Base-by-base conservation (phyloP, 1,140 invertebrate species). In the Glossosoma conforme region DNA sequence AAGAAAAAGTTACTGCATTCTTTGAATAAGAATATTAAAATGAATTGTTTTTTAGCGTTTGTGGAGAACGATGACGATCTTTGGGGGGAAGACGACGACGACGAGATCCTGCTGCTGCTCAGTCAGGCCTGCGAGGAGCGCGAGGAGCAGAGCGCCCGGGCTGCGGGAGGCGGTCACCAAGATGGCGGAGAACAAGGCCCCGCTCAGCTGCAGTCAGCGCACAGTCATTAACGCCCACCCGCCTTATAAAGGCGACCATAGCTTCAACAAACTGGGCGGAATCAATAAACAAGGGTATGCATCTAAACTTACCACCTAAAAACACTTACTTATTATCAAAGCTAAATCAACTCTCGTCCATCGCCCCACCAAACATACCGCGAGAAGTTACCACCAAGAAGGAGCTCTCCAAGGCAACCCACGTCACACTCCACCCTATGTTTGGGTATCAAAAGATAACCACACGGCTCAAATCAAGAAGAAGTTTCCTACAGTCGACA, bases 51-150 rank as follows among this genome's bases (percentile, higher is more conserved):
- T 44, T 50, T 18, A 43, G 25, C 10, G 14, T 9, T 19, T n/a
- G 2, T 19, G 10, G 41, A 32, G 1, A 8, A 28, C n/a, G 49
- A 52, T 11, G 35, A 37, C 18, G 42, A 37, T 11, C 14, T 44
- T 13, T 44, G 42, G 42, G 40, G 42, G 9, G 32, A 52, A 14
- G 41, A 36, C 13, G 28, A 36, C 54, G 69, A 73, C 41, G 70
- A 72, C 45, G 67, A 73, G 58, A 66, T 73, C 24, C 60, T 75
- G 3, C 57, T 74, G 13, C 49, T 69, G 45, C 70, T 68, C 0
- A 72, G 67, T 46, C 70, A 75, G 56, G 72, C 63, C 3, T 72
- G 65, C 45, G 72, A 75, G 38, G 55, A 71, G n/a, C 65, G 56
- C 0, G 64, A 58, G 50, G 54, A 56, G 15, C 57, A 63, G 14